Evolutionary conservation across 2,113 vertebrate species (phyloP).

Genomic region (Colistium nudipinnis): DNA sequence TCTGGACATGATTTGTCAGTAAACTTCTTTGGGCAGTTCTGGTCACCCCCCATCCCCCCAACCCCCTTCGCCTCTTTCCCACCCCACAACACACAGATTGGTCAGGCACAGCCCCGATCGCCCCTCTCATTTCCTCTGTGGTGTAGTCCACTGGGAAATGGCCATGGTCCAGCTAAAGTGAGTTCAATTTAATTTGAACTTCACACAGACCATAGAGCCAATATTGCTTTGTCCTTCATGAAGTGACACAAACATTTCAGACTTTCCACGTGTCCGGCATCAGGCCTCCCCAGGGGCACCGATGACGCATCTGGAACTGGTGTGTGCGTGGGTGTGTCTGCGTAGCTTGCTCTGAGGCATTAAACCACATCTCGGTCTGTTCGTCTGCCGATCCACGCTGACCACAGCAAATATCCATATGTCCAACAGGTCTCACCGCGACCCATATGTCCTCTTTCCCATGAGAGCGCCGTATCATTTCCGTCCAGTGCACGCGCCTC

Average conservation of each 20-base stretch:
- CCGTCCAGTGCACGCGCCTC: slow-evolving; percentile 8
- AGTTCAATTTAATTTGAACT: slow-evolving; percentile 75
- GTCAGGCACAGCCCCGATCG: slow-evolving; percentile 45
- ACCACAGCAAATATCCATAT: slow-evolving; percentile 34
- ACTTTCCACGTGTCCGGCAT: slow-evolving; percentile 13
- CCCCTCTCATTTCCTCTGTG: slow-evolving; percentile 49
- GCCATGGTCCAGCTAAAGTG: slow-evolving; percentile 59
- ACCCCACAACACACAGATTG: slow-evolving; percentile 30
- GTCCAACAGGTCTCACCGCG: slow-evolving; percentile 32
- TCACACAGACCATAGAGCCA: slow-evolving; percentile 35
- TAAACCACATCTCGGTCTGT: neutral
- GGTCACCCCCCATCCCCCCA: slow-evolving; percentile 34
- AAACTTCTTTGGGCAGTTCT: slow-evolving; percentile 59
- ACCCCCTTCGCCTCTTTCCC: neutral
- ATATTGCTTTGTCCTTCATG: slow-evolving; percentile 59
- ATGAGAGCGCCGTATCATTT: slow-evolving; percentile 50
- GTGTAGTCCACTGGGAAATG: slow-evolving; percentile 67
- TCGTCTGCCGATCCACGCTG: slow-evolving; percentile 17
- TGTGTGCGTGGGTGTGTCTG: neutral
- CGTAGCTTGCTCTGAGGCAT: neutral
- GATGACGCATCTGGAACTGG: slow-evolving; percentile 19
- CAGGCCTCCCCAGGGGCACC: slow-evolving; percentile 4
- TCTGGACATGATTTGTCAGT: slow-evolving; percentile 67
- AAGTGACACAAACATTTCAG: slow-evolving; percentile 55
- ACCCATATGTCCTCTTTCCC: slow-evolving; percentile 43